Conservation (phyloP, 2,797 vertebrate genomes). For the Phylloscopus collybita region DNA sequence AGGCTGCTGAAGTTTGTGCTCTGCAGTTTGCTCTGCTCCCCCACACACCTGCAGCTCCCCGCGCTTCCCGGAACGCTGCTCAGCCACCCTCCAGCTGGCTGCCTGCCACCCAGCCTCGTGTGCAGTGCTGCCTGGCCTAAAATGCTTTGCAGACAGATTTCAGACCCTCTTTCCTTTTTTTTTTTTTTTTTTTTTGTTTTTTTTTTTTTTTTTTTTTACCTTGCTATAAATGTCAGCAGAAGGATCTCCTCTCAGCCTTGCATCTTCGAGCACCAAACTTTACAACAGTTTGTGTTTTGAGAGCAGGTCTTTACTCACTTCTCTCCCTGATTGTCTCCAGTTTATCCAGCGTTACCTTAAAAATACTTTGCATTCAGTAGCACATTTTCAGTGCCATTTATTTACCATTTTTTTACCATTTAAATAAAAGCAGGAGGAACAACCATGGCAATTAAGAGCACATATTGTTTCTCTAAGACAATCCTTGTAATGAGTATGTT, state of each 20-base stretch:
- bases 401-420: constrained; percentile 28
- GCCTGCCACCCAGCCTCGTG: background rate
- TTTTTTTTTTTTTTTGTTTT: background rate
- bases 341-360: background rate
- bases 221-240: background rate
- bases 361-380: background rate
- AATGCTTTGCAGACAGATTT: background rate
- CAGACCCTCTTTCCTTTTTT: background rate
- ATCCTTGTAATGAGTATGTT: constrained; percentile 65
- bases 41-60: background rate
- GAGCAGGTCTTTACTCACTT: background rate
- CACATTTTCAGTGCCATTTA: background rate
- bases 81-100: background rate
- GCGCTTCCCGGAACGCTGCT: rapidly evolving
- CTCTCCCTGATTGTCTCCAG: background rate
- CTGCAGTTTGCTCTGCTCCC: background rate
- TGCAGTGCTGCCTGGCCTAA: background rate
- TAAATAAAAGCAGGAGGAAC: constrained; percentile 50
- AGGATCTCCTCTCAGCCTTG: background rate
- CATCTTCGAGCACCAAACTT: background rate
- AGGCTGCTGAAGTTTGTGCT: background rate
- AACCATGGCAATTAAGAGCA: constrained; percentile 32
- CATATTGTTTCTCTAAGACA: constrained; percentile 52
- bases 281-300: background rate
- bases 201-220: background rate